Evolutionary conservation across 2,113 vertebrate species (phyloP).

Genomic region (Phycodurus eques): DNA sequence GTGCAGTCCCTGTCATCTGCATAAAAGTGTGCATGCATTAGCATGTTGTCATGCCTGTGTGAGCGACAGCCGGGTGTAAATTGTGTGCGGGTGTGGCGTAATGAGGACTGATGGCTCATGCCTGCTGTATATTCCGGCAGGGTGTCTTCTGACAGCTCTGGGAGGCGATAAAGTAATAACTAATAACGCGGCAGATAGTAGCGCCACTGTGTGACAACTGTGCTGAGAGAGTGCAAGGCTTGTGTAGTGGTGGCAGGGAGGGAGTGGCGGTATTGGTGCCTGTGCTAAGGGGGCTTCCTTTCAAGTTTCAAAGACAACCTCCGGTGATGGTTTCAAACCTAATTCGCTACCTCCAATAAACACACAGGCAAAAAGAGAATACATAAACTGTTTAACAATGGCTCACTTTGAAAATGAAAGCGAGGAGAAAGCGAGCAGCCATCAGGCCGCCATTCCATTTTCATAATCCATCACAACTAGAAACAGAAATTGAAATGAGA

Average conservation of each 20-base stretch:
- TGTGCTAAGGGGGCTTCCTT: slow-evolving; percentile 65
- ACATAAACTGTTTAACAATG: slow-evolving; percentile 75
- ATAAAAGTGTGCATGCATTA: slow-evolving; percentile 50
- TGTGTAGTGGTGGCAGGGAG: slow-evolving; percentile 27
- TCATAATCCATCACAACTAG: slow-evolving; percentile 67
- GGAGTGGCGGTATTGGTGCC: slow-evolving; percentile 29
- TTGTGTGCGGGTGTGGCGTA: slow-evolving; percentile 64
- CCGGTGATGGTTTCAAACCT: slow-evolving; percentile 73
- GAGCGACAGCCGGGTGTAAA: slow-evolving; percentile 67
- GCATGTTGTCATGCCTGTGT: slow-evolving; percentile 69
- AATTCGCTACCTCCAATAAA: slow-evolving; percentile 75
- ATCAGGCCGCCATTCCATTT: slow-evolving; percentile 57
- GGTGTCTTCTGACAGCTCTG: slow-evolving; percentile 76
- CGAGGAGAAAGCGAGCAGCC: slow-evolving; percentile 24
- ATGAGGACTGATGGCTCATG: slow-evolving; percentile 77
- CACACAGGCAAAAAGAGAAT: slow-evolving; percentile 72
- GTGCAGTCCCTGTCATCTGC: slow-evolving; percentile 68
- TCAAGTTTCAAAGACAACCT: slow-evolving; percentile 76
- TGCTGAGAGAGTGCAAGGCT: slow-evolving; percentile 40
- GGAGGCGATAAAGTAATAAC: slow-evolving; percentile 77
- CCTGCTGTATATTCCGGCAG: slow-evolving; percentile 71
- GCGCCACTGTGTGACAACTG: slow-evolving; percentile 71
- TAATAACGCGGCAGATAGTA: slow-evolving; percentile 76
- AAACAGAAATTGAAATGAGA: slow-evolving; percentile 73
- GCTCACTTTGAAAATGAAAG: slow-evolving; percentile 61